Evolutionary conservation across 1,140 invertebrate genomes (phyloP), one percentile per base, ranked within the genome.

Genomic region (Nephila pilipes): DNA sequence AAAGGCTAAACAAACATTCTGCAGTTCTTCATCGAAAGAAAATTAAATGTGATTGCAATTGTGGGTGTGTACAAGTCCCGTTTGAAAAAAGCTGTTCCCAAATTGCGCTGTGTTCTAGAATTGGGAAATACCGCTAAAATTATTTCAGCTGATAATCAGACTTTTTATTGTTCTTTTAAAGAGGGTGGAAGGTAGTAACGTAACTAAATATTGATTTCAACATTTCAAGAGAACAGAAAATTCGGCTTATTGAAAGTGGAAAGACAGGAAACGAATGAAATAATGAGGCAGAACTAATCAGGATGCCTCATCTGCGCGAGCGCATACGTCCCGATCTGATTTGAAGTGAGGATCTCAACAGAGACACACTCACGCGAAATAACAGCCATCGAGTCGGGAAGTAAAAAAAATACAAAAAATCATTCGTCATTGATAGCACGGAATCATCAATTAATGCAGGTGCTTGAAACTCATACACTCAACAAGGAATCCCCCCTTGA

Each of bases 371-470:
- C 69, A 75, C 69, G 69, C 32, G 69, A 75, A 75, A 75, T 75
- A 75, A 32, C 54, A 57, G 18, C 55, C 83, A 58, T 55, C 55
- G n/a, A n/a, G 20, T 10, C 25, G n/a, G 22, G 46, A 4, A 1
- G 10, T 36, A 58, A 25, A 14, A 12, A 55, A 57, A 58, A 57
- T 60, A 36, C 20, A 25, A 12, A 29, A 29, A 38, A 46, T 65
- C 57, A 46, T 75, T 75, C 58, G 46, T 29, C 54, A 79, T 79
- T 38, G 38, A 89, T 79, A 80, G 36, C 46, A 75, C 46, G 63
- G 60, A 85, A 20, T 29, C 65, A 69, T 79, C 87, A 89, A 89
- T 89, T 89, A 89, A 32, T 89, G 38, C 87, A 89, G 87, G 60
- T 79, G 63, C 87, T 65, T 55, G 60, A 10, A 54, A 29, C 63